phyloP scores from a whole-genome alignment of 2,113 vertebrate genomes.

The Sclerurus mexicanus region DNA sequence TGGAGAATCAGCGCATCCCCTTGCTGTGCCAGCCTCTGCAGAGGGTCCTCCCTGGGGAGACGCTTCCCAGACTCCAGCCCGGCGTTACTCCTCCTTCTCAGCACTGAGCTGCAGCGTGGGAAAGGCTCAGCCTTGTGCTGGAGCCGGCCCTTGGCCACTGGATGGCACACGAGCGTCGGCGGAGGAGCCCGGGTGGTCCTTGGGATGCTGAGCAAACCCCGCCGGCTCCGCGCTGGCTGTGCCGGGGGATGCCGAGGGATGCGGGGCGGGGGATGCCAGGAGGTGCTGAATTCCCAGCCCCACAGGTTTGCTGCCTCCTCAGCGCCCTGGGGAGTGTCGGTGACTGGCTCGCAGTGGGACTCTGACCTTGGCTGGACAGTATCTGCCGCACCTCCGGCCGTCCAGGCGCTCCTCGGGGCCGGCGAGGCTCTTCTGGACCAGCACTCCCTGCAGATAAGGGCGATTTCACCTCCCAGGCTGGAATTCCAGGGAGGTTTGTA shows the following conservation, averaged over 20 bases:
- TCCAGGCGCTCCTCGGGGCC: neutral
- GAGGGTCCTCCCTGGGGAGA: neutral
- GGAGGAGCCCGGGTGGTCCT: neutral
- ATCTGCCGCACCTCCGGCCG: fast-evolving
- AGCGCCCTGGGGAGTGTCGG: neutral
- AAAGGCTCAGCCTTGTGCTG: neutral
- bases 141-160: neutral
- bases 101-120: neutral
- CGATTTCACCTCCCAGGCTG: neutral
- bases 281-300: neutral
- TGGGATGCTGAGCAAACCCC: neutral
- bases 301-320: neutral
- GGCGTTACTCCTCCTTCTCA: neutral
- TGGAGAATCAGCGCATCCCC: neutral
- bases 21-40: neutral
- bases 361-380: neutral
- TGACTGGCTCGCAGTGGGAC: neutral
- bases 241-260: neutral
- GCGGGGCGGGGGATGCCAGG: no score
- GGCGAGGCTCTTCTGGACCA: neutral
- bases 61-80: neutral
- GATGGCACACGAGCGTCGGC: slow-evolving; percentile 3
- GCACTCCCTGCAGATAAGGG: neutral
- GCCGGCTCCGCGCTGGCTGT: neutral
- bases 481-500: neutral